Evolutionary conservation across 2,797 vertebrate species (phyloP).

Genomic region (Cynodonichthys magdalenae): DNA sequence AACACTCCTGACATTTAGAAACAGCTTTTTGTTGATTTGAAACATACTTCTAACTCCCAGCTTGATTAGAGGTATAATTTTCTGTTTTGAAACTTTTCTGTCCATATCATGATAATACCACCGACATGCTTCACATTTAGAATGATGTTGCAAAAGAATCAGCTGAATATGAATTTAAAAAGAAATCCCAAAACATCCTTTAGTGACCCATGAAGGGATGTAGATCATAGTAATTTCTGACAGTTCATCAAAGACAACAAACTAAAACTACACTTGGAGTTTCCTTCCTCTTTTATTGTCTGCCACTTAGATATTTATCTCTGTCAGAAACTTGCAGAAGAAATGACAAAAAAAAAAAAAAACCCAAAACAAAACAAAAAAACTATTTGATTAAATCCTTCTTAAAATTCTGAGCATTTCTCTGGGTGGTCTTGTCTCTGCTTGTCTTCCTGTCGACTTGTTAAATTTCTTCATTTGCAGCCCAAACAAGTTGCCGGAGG

Average conservation of each 20-base stretch:
- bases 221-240: too few relatives aligned
- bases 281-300: not conserved
- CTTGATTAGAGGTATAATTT: not conserved
- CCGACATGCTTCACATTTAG: not conserved
- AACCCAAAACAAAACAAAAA: not conserved
- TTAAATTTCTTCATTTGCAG: not conserved
- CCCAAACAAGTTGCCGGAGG: not conserved
- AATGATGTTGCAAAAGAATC: not conserved
- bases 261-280: too few relatives aligned
- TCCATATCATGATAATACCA: not conserved
- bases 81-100: not conserved
- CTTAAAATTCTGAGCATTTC: slow-evolving; percentile 4
- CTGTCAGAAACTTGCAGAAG: not conserved
- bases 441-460: not conserved
- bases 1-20: not conserved
- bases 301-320: not conserved
- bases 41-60: not conserved
- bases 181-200: not conserved
- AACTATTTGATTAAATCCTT: not conserved
- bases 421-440: not conserved
- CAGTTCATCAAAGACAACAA: too few relatives aligned
- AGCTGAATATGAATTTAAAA: not conserved
- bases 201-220: not conserved
- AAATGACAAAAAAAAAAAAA: too few relatives aligned
- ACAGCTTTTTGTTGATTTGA: not conserved